Percentiles rank a stretch among this genome's conserved stretches.
Conservation (phyloP, 2,888 invertebrate genomes). For the Nomada fabriciana region DNA sequence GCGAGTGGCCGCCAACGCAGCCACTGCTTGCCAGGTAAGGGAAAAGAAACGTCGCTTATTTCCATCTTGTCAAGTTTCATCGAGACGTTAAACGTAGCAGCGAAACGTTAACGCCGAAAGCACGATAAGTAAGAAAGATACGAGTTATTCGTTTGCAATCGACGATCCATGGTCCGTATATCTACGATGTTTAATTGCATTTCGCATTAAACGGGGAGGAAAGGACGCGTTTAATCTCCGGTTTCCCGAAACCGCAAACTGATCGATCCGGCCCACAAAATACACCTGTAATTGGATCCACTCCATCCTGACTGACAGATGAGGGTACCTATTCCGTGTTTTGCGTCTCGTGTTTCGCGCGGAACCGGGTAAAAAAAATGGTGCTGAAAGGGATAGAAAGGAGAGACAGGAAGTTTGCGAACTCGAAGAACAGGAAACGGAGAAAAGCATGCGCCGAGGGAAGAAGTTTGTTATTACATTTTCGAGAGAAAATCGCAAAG, state of each 20-base stretch:
- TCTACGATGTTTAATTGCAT: neutral
- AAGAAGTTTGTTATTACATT: slow-evolving; percentile 44
- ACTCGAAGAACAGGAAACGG: slow-evolving; percentile 45
- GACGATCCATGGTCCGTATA: neutral
- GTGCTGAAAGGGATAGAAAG: slow-evolving; percentile 29
- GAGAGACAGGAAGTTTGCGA: slow-evolving; percentile 43
- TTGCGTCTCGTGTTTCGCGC: slow-evolving; percentile 37
- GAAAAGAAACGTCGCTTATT: slow-evolving; percentile 9
- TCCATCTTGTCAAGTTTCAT: neutral
- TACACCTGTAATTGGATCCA: slow-evolving; percentile 66
- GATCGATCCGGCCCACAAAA: slow-evolving; percentile 52
- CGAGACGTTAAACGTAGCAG: neutral
- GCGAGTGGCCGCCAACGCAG: no score
- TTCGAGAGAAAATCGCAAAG: neutral
- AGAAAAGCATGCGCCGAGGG: slow-evolving; percentile 17
- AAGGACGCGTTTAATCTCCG: slow-evolving; percentile 61
- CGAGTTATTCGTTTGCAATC: slow-evolving; percentile 49
- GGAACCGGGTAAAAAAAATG: slow-evolving; percentile 22
- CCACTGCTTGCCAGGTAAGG: neutral
- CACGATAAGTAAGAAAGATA: slow-evolving; percentile 13
- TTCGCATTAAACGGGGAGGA: slow-evolving; percentile 33
- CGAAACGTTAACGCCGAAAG: neutral
- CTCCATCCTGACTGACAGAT: slow-evolving; percentile 52
- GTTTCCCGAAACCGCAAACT: slow-evolving; percentile 53
- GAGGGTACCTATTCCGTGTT: slow-evolving; percentile 38